These are phyloP conservation scores for Talpa occidentalis DNA, from an alignment of 2,113 vertebrate species.

Conservation along the genomic window DNA sequence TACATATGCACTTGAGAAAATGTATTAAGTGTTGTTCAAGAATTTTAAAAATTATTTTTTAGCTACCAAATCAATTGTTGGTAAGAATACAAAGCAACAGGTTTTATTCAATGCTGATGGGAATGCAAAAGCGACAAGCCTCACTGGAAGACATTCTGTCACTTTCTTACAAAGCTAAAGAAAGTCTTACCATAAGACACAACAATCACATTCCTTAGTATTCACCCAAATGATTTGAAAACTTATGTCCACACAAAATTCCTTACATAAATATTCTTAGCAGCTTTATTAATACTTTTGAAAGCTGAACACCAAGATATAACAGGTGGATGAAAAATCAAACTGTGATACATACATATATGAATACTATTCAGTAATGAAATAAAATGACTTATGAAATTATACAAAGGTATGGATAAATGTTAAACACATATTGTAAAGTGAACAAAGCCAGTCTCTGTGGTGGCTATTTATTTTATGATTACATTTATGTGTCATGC, in stretches of 20 bases:
- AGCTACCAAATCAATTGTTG: neutral
- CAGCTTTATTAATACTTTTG: neutral
- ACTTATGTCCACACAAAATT: neutral
- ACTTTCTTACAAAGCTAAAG: neutral
- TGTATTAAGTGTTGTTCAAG: neutral
- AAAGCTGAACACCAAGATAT: neutral
- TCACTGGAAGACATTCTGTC: neutral
- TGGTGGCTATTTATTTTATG: neutral
- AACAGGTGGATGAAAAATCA: neutral
- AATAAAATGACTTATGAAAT: neutral
- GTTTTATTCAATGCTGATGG: neutral
- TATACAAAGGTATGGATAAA: neutral
- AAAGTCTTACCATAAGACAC: neutral
- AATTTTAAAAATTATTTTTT: neutral
- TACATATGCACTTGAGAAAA: neutral
- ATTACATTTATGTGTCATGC: neutral
- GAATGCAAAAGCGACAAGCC: neutral
- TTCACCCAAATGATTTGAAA: neutral
- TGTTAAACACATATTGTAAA: neutral
- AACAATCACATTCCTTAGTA: neutral
- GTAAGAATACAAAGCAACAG: neutral
- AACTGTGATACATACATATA: neutral
- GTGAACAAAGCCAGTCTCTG: neutral
- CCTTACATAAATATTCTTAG: neutral
- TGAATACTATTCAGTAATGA: neutral